These are phyloP conservation scores for Phyto melanocephala DNA, from an alignment of 2,888 invertebrate genomes.

Conservation along the genomic window DNA sequence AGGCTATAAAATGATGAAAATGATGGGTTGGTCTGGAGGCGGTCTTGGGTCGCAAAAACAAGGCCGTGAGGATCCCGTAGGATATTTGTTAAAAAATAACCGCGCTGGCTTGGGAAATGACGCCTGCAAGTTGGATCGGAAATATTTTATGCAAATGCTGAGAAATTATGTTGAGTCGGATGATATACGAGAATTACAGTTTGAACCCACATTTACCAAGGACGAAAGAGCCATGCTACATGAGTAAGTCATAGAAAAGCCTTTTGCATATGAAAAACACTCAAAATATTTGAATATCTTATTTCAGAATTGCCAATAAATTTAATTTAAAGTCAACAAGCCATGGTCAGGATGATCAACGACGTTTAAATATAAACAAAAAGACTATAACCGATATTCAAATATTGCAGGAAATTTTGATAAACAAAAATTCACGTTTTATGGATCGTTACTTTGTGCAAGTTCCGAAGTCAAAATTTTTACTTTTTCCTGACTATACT, in stretches of 20 bases:
- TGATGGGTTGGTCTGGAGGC: constrained; percentile 88
- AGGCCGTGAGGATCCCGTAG: constrained; percentile 84
- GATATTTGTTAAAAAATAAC: constrained; percentile 76
- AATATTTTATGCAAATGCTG: constrained; percentile 75
- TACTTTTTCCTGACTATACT: constrained; percentile 73
- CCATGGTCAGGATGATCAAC: constrained; percentile 79
- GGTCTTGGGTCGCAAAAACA: constrained; percentile 83
- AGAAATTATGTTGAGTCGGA: constrained; percentile 78
- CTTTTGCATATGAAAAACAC: background rate
- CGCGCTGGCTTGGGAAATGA: constrained; percentile 75
- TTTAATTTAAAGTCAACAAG: constrained; percentile 80
- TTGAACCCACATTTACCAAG: constrained; percentile 82
- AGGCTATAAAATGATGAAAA: constrained; percentile 81
- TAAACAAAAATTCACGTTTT: constrained; percentile 72
- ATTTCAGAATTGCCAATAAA: constrained; percentile 78
- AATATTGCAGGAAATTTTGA: constrained; percentile 73
- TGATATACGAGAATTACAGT: constrained; percentile 82
- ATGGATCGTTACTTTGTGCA: constrained; percentile 75
- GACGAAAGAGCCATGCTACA: constrained; percentile 84
- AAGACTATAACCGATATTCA: constrained; percentile 69
- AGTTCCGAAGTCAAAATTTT: constrained; percentile 74
- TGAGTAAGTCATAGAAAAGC: constrained; percentile 74
- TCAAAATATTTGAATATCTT: background rate
- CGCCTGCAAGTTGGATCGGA: constrained; percentile 68
- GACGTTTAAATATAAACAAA: constrained; percentile 75